Percentiles rank a stretch among this genome's conserved stretches.
phyloP scores from a whole-genome alignment of 2,888 invertebrate genomes.

The Megamerina dolium region DNA sequence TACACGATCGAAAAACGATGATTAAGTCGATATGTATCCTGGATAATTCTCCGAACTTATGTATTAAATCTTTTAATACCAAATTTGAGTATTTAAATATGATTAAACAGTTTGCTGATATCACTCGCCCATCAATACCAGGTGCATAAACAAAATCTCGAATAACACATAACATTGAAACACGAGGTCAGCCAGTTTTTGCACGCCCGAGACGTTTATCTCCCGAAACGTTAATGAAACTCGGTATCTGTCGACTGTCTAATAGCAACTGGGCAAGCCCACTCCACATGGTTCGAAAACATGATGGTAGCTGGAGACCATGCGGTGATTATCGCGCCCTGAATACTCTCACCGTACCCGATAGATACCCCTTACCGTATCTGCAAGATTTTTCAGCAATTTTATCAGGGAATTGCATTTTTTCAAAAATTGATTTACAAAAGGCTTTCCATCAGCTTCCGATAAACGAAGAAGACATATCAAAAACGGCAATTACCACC shows the following conservation, averaged over 20 bases:
- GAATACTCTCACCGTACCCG: conserved; percentile 8
- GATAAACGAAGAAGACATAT: conserved; percentile 8
- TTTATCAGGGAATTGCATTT: conserved; percentile 5
- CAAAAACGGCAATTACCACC: no score
- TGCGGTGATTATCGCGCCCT: conserved; percentile 17
- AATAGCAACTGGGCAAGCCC: conserved; percentile 20
- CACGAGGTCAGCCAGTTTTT: conserved; percentile 17
- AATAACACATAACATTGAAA: conserved; percentile 16
- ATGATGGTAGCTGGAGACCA: no score
- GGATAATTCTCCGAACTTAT: no score
- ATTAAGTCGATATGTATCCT: no score
- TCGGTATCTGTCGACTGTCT: conserved; percentile 19
- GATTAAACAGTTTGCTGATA: no score
- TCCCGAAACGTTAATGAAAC: conserved; percentile 16
- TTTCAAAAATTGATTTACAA: conserved; percentile 13
- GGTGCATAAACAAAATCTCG: no score
- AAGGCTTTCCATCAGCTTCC: no score
- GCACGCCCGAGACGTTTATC: conserved; percentile 15
- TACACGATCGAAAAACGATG: no score
- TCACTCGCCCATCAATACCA: no score
- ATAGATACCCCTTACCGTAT: conserved; percentile 7
- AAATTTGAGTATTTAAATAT: no score
- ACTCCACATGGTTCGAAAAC: no score
- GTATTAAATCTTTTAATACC: no score
- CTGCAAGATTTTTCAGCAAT: conserved; percentile 8